Base-by-base conservation (phyloP, 2,797 vertebrate genomes). In the Rhinoraja longicauda region DNA sequence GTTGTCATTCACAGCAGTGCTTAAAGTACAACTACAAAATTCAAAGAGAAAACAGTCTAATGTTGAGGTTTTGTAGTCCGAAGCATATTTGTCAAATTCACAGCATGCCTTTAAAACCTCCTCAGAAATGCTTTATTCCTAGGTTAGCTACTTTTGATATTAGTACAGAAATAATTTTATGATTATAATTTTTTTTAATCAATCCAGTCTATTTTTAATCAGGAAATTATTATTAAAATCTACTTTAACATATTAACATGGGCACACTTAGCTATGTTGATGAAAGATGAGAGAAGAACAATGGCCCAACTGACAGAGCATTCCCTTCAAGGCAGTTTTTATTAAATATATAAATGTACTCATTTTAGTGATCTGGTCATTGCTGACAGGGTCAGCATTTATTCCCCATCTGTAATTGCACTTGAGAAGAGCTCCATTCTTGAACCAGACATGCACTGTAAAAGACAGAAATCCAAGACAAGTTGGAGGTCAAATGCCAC, bases 31-130 rank as follows among this genome's bases (percentile, higher is more conserved):
- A 98, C 97, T 97, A 96, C 97, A 97, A 98, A 99, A 98, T 98
- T 97, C 97, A 97, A 97, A 97, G 9, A 7, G 26, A 53, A 97
- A 97, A 97, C 97, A 98, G 97, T 96, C 96, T 96, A 94, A 95
- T 96, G 97, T 97, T 97, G 97, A 97, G 97, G 97, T 98, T 98
- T 98, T 96, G 97, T 97, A 97, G 97, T 98, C 99, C 97, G 97
- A 98, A 97, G 98, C 97, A 98, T 98, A 99, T 98, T 98, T 99
- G 98, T 98, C 98, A 98, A 97, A 98, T 96, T 96, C 98, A 97
- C 97, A 99, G 98, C 98, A 98, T 98, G 96, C 97, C 96, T 96
- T 94, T 92, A 53, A 73, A 91, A 95, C 95, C 95, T 96, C 96
- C 96, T 96, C 95, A 96, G 94, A 96, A 95, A 95, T 96, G 95